Conservation (phyloP, 2,888 invertebrate species). For the Thecophora atra region DNA sequence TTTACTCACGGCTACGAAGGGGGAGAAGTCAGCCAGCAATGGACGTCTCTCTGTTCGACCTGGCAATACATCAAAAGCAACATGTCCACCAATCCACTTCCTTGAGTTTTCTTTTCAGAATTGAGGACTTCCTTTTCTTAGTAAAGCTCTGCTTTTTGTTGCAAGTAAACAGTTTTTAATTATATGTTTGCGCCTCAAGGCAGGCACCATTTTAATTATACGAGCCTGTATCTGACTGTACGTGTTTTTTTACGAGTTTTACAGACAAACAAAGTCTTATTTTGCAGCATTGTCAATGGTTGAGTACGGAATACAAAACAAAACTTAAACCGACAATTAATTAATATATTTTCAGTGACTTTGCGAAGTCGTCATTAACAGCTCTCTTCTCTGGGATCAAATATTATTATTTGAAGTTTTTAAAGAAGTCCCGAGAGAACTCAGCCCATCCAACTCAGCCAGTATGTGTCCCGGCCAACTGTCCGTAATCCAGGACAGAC, state of each 20-base stretch:
- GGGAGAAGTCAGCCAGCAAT: neutral
- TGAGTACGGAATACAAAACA: no score
- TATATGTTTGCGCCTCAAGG: neutral
- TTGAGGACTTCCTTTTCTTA: neutral
- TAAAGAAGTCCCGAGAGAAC: no score
- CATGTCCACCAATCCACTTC: neutral
- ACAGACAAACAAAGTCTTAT: no score
- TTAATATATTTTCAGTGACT: neutral
- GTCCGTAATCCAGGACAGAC: no score
- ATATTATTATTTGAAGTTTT: no score
- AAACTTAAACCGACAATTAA: neutral
- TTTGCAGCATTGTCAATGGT: no score
- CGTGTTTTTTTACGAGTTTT: no score
- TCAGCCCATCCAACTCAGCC: no score
- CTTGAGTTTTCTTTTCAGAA: neutral
- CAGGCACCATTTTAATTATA: conserved; percentile 10
- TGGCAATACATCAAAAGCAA: conserved; percentile 19
- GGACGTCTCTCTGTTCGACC: neutral
- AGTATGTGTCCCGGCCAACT: no score
- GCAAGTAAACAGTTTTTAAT: neutral
- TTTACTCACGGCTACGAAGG: neutral
- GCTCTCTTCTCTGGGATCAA: no score
- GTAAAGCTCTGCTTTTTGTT: neutral
- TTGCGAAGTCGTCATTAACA: neutral
- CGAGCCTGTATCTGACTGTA: neutral